phyloP scores from a whole-genome alignment of 2,113 vertebrate species.

The Oncorhynchus masou region DNA sequence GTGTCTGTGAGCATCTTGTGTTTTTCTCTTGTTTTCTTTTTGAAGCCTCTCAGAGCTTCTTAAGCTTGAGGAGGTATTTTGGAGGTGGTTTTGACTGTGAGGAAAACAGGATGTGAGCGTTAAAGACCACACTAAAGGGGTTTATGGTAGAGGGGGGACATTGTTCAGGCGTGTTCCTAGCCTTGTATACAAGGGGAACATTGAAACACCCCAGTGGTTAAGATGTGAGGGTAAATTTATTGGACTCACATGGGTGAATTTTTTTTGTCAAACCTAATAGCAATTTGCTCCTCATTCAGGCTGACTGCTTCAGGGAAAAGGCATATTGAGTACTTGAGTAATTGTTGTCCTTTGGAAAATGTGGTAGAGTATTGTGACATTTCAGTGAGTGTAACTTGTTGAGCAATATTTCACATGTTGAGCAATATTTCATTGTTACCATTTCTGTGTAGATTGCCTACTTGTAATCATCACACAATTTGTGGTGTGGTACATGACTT shows the following conservation, averaged over 20 bases:
- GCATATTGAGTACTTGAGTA: constrained; percentile 4
- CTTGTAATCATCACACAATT: constrained; percentile 23
- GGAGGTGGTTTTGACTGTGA: constrained; percentile 36
- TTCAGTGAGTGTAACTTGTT: not conserved
- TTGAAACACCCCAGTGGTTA: constrained; percentile 54
- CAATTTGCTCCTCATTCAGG: constrained; percentile 39
- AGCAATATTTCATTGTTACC: too few relatives aligned
- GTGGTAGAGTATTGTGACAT: not conserved
- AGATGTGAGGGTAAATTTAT: constrained; percentile 50
- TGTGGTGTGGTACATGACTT: constrained; percentile 40
- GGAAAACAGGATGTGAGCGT: constrained; percentile 68
- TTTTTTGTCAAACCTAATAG: constrained; percentile 46
- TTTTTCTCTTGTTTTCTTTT: constrained; percentile 10
- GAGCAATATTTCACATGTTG: too few relatives aligned
- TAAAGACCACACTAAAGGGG: constrained; percentile 59
- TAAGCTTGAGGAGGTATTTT: constrained; percentile 47
- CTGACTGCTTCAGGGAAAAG: constrained; percentile 3
- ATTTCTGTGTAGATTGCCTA: too few relatives aligned
- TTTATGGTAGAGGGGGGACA: constrained; percentile 58
- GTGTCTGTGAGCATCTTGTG: constrained; percentile 31
- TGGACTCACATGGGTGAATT: constrained; percentile 56
- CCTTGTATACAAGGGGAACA: constrained; percentile 62
- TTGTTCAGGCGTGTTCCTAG: constrained; percentile 62
- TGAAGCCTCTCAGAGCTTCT: constrained; percentile 24
- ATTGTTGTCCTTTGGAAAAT: constrained; percentile 1